Evolutionary conservation across 1,140 invertebrate species (phyloP).

Genomic region (Parapsyche elsis): DNA sequence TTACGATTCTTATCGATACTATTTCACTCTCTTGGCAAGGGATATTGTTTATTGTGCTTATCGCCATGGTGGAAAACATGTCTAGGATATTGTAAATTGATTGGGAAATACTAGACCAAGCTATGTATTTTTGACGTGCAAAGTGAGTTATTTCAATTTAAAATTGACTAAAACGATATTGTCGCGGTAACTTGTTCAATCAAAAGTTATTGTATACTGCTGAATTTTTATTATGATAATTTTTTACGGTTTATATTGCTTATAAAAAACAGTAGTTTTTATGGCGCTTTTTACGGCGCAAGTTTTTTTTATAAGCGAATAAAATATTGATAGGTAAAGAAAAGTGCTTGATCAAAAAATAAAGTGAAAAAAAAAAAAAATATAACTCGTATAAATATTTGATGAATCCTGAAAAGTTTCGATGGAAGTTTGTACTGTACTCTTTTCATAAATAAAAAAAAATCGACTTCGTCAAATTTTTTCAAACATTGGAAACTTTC

Average conservation of each 20-base stretch:
- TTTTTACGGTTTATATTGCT: too few species aligned
- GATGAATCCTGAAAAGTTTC: constrained; percentile 15
- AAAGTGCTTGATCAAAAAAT: neutral
- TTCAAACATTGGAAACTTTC: neutral
- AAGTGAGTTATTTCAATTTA: too few species aligned
- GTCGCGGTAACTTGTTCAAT: too few species aligned
- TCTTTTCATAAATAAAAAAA: neutral
- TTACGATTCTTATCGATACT: neutral
- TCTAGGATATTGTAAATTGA: too few species aligned
- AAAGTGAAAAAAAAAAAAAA: constrained; percentile 14
- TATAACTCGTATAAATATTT: constrained; percentile 9
- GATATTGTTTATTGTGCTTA: too few species aligned
- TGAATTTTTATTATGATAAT: too few species aligned
- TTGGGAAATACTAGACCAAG: too few species aligned
- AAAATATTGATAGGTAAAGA: constrained; percentile 28
- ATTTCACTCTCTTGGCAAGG: neutral
- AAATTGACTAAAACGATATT: too few species aligned
- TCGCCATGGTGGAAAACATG: too few species aligned
- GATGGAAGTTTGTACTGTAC: constrained; percentile 10
- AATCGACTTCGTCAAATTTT: neutral
- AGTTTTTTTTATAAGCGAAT: constrained; percentile 24
- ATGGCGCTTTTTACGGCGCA: neutral
- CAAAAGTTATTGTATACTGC: too few species aligned
- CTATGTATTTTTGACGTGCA: too few species aligned
- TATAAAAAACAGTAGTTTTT: neutral